Percentiles rank a stretch among this genome's conserved stretches.
These are phyloP conservation scores for Taenaris catops DNA, from an alignment of 2,888 invertebrate species.

Conservation along the genomic window DNA sequence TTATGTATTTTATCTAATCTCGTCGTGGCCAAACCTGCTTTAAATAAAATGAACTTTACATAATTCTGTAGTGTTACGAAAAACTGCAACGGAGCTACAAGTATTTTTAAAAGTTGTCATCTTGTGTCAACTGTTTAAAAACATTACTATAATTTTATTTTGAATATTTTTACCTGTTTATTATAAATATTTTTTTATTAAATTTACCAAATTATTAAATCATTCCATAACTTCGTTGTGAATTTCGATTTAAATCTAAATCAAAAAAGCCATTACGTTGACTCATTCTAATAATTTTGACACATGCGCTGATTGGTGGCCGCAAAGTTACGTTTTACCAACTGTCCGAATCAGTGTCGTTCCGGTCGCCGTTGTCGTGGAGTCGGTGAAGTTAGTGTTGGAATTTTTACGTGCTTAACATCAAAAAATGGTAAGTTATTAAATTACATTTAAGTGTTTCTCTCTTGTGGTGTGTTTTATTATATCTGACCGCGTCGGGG, in stretches of 20 bases:
- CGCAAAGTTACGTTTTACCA: constrained; percentile 59
- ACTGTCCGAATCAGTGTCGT: constrained; percentile 71
- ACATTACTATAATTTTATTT: constrained; percentile 10
- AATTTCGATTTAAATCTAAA: constrained; percentile 13
- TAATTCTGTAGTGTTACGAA: constrained; percentile 29
- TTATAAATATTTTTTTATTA: constrained; percentile 5
- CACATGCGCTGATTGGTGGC: constrained; percentile 75
- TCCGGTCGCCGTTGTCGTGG: constrained; percentile 76
- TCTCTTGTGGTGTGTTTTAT: constrained; percentile 46
- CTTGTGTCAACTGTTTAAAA: constrained; percentile 29
- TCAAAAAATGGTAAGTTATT: constrained; percentile 78
- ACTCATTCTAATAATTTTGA: constrained; percentile 53
- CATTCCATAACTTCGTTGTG: constrained; percentile 15
- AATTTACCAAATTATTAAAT: constrained; percentile 4
- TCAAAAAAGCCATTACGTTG: constrained; percentile 41
- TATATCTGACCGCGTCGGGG: constrained; percentile 33
- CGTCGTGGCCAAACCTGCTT: constrained; percentile 29
- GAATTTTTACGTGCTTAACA: constrained; percentile 75
- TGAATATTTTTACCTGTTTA: constrained; percentile 1
- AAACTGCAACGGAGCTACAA: constrained; percentile 38
- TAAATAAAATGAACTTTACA: constrained; percentile 32
- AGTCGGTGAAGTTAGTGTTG: constrained; percentile 75
- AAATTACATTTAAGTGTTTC: constrained; percentile 58
- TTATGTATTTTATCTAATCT: constrained; percentile 40
- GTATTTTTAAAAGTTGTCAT: constrained; percentile 49